phyloP scores from a whole-genome alignment of 2,113 vertebrate species.

The Passer montanus region DNA sequence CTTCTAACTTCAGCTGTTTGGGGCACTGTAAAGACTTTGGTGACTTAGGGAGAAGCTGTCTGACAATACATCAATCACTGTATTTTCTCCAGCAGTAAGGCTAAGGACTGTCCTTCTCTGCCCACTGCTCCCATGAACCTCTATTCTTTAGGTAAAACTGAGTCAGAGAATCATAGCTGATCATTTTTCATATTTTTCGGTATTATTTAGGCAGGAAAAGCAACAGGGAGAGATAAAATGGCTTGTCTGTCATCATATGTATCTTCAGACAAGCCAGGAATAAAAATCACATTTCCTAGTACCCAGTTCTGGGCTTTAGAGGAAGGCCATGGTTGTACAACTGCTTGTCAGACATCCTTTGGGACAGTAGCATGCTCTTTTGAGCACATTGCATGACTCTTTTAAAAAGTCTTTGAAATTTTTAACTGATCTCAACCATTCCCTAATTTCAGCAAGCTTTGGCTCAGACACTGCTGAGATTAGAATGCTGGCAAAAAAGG shows the following conservation, averaged over 20 bases:
- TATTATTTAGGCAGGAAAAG: neutral
- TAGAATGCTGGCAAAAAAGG: neutral
- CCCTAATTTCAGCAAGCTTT: neutral
- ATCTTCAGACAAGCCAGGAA: neutral
- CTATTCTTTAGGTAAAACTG: neutral
- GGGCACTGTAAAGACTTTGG: neutral
- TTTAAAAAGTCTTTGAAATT: neutral
- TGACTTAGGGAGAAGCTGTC: neutral
- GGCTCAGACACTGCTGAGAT: neutral
- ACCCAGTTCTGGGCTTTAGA: neutral
- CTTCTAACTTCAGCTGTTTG: neutral
- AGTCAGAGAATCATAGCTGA: neutral
- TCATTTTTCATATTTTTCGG: neutral
- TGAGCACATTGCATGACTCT: neutral
- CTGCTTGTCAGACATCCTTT: neutral
- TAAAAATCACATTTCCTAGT: neutral
- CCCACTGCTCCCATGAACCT: neutral
- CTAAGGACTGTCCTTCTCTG: neutral
- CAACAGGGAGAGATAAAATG: neutral
- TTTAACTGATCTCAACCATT: neutral
- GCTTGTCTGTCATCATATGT: accelerated
- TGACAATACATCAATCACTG: neutral
- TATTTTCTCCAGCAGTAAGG: neutral
- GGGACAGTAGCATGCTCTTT: neutral
- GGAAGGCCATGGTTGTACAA: neutral